Base-by-base conservation (phyloP, 2,797 vertebrate species). In the Eremophila alpestris region DNA sequence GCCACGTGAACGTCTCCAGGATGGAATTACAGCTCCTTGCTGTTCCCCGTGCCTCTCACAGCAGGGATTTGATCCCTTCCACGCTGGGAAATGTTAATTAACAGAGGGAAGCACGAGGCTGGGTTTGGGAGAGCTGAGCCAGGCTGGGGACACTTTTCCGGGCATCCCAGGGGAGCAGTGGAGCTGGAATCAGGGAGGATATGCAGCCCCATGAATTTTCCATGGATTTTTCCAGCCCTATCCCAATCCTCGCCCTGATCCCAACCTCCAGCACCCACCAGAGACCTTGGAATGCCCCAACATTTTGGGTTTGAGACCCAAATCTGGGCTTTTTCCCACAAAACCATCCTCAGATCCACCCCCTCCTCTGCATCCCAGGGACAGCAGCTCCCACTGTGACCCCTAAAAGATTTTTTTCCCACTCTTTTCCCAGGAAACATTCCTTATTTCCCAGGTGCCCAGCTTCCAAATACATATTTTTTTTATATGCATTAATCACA, bases 101-200 rank as follows among this genome's bases (percentile, higher is more conserved):
- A 15, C 20, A 6, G 2, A 0, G 18, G 8, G 40, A 75, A 69
- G 10, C 30, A 40, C 13, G 8, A 43, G 24, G 5, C 9, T 2
- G 30, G 23, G 58, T 16, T 3, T n/a, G 19, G 40, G 48, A 51
- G 40, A 59, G 63, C 20, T 12, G 16, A 58, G 20, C 11, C 16
- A 20, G 40, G 56, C 49, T 41, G 36, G 38, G 11, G 29, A 18
- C 16, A 21, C 30, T 19, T 56, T n/a, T 22, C 13, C 26, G 21
- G 7, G 36, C 24, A n/a, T 32, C 29, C 49, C 30, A 5, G 2
- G 48, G 3, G 34, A 51, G 65, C 34, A 23, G 48, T 4, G 19
- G 46, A 10, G 36, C 5, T 0, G 2, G 13, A 8, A 34, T 15
- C 15, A 2, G 8, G 11, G 17, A 60, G 23, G 36, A 32, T 5